Conservation (phyloP, 2,888 invertebrate species). For the Carabus problematicus region DNA sequence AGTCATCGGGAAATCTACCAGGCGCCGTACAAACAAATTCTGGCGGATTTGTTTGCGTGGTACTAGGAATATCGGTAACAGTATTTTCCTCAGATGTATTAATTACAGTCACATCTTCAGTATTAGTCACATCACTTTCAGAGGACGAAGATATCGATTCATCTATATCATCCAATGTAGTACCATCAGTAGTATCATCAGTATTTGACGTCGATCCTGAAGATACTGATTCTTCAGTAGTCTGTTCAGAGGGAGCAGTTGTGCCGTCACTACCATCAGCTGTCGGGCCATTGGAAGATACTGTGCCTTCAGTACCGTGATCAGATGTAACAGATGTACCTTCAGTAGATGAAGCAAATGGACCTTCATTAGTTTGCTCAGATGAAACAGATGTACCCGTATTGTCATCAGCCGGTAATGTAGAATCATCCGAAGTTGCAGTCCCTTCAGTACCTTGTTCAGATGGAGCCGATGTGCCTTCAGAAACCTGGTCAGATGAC, state of each 20-base stretch:
- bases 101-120: not conserved
- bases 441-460: not conserved
- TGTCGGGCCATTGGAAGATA: not conserved
- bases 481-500: not conserved
- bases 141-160: not conserved
- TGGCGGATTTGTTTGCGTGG: not conserved
- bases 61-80: not conserved
- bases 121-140: not conserved
- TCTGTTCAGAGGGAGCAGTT: not conserved
- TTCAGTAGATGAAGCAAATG: not conserved
- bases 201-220: not conserved
- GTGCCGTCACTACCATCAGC: not conserved
- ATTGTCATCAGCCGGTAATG: not conserved
- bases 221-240: not conserved
- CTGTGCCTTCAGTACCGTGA: not conserved
- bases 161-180: not conserved
- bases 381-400: not conserved
- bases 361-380: not conserved
- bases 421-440: not conserved
- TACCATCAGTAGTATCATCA: not conserved
- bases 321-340: not conserved
- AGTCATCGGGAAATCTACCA: constrained; percentile 51
- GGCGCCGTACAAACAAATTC: constrained; percentile 47
- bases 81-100: not conserved
- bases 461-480: not conserved